Evolutionary conservation across 2,888 invertebrate species (phyloP).

Genomic region (Andrena praecox): DNA sequence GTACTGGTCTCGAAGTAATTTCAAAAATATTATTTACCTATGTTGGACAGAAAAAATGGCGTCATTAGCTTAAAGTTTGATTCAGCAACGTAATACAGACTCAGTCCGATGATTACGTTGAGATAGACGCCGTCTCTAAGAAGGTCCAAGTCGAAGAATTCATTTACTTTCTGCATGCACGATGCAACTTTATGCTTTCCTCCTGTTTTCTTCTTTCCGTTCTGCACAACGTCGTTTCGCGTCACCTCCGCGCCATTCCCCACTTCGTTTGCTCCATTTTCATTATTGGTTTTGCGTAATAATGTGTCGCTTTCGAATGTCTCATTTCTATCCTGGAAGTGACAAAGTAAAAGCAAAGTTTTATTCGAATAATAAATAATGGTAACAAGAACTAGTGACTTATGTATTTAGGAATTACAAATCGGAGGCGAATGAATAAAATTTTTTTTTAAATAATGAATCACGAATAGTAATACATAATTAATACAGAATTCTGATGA

Average conservation of each 20-base stretch:
- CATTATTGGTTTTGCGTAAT: conserved; percentile 24
- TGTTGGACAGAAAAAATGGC: conserved; percentile 84
- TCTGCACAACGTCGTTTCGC: background rate
- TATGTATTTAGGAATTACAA: too few relatives aligned
- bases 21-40: conserved; percentile 72
- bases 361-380: too few relatives aligned
- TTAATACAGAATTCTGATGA: too few relatives aligned
- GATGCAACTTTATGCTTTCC: background rate
- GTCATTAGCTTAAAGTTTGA: conserved; percentile 85
- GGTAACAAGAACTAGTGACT: too few relatives aligned
- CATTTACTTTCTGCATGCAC: conserved; percentile 28
- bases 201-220: background rate
- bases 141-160: conserved; percentile 75
- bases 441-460: too few relatives aligned
- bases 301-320: conserved; percentile 32
- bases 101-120: conserved; percentile 81
- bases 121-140: conserved; percentile 72
- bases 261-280: background rate
- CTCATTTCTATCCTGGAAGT: background rate
- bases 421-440: too few relatives aligned
- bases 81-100: conserved; percentile 85
- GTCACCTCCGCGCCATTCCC: background rate
- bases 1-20: conserved; percentile 12
- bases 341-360: background rate
- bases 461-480: too few relatives aligned